Evolutionary conservation across 2,797 vertebrate genomes (phyloP).

Genomic region (Xenentodon cancila): DNA sequence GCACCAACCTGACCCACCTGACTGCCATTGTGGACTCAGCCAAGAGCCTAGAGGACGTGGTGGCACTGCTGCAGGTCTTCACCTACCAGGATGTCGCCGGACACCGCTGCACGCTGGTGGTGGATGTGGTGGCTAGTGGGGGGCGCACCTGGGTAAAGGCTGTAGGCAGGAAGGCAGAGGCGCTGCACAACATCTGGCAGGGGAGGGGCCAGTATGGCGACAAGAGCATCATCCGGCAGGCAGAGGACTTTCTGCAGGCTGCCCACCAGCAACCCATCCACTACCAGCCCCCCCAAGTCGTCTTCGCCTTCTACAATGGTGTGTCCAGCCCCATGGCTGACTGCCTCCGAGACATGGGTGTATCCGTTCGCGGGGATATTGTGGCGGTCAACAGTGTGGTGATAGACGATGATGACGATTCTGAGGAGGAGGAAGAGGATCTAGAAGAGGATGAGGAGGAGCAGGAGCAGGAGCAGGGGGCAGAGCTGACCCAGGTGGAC

Average conservation of each 20-base stretch:
- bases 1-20: constrained; percentile 95
- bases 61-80: constrained; percentile 91
- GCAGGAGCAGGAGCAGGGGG: constrained; percentile 62
- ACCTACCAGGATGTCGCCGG: constrained; percentile 83
- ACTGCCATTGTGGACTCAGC: constrained; percentile 91
- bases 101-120: constrained; percentile 87
- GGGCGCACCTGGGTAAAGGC: constrained; percentile 98
- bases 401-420: constrained; percentile 47
- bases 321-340: constrained; percentile 93
- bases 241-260: constrained; percentile 90
- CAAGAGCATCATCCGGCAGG: constrained; percentile 91
- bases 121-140: constrained; percentile 92
- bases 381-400: constrained; percentile 86
- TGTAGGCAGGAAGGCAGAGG: constrained; percentile 94
- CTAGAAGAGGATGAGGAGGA: constrained; percentile 66
- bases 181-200: constrained; percentile 95
- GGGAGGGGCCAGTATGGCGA: constrained; percentile 96
- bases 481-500: constrained; percentile 64
- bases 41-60: constrained; percentile 87
- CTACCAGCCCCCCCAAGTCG: constrained; percentile 89
- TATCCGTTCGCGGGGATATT: constrained; percentile 91
- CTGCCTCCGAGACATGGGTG: constrained; percentile 89
- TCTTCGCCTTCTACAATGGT: constrained; percentile 96
- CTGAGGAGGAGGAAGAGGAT: constrained; percentile 60
- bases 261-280: constrained; percentile 91